These are phyloP conservation scores for Nemopilema nomurai DNA, from an alignment of 30 jellyfish, hydroid and myxozoan genomes.

Conservation along the genomic window DNA sequence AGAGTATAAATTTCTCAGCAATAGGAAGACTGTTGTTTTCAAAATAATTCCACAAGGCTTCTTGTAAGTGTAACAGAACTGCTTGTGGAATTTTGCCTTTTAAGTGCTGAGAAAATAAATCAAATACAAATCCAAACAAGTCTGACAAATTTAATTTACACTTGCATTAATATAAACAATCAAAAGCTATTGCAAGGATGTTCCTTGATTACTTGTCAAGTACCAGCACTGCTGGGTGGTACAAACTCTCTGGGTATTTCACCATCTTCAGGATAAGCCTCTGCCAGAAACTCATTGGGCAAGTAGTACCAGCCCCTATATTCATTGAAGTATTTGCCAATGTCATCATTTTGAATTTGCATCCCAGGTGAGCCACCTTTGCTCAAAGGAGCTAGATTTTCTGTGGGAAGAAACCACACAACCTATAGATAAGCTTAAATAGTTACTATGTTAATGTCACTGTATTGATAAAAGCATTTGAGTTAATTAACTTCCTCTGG, in stretches of 20 bases:
- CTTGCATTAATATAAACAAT: not conserved
- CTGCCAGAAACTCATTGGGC: conserved; percentile 56
- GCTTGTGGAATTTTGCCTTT: too few species aligned
- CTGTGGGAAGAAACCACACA: conserved; percentile 37
- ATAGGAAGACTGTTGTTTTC: too few species aligned
- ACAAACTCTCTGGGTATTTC: conserved; percentile 39
- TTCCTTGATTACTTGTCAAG: not conserved
- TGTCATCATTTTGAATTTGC: conserved; percentile 57
- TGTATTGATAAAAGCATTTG: too few species aligned
- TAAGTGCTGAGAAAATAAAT: too few species aligned
- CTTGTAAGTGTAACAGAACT: too few species aligned
- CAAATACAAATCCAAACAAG: not conserved
- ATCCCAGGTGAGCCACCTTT: conserved; percentile 23
- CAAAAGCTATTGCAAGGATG: not conserved
- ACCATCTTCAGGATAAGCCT: conserved; percentile 79
- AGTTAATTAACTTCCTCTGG: too few species aligned
- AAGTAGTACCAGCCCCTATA: conserved; percentile 61
- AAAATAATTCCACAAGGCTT: too few species aligned
- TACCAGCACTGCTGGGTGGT: conserved; percentile 27
- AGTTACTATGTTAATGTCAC: too few species aligned
- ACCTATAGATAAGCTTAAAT: not conserved
- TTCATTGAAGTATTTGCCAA: conserved; percentile 71
- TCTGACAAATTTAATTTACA: not conserved
- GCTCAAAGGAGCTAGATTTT: conserved; percentile 59
- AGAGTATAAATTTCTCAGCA: too few species aligned